Evolutionary conservation across 2,888 invertebrate genomes (phyloP), one percentile per base, ranked within the genome.

Genomic region (Stenichneumon culpator): DNA sequence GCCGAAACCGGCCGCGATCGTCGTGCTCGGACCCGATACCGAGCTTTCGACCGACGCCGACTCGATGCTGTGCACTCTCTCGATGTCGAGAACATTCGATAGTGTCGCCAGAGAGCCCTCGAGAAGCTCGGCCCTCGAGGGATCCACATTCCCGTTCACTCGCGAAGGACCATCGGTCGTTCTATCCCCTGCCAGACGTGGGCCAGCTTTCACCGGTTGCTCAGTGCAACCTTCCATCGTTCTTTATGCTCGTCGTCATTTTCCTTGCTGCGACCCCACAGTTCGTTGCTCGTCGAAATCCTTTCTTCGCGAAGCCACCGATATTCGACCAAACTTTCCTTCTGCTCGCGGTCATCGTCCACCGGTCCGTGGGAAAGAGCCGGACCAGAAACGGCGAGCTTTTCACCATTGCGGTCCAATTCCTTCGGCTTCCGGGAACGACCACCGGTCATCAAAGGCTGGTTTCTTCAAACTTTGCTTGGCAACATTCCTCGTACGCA

Each of bases 191-290:
- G 54, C 47, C 78, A 79, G 73, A 86, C 87, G 88, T 75, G 90
- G 88, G 81, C 89, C 88, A 80, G 88, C 90, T 88, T 90, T 87
- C 79, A 89, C 88, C 83, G 90, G 73, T 79, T 88, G 85, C 86
- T 92, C 92, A 89, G 88, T 91, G 88, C 86, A 81, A 73, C 47
- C 86, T 90, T 91, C 92, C 92, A 93, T 93, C 87, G 89, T 92
- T 74, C 32, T 44, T 70, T 32, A 47, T 28, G 36, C 68, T 50
- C 77, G 50, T 77, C 80, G 73, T 77, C 73, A 25, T 77, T 85
- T 36, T 73, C 16, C 16, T 19, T 32, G 63, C 44, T 73, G 65
- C 50, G 47, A 69, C 47, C 44, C 6, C 22, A 36, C 57, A 4
- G 25, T 6, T 60, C 16, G 69, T 54, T 11, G 25, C 74, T 79